Evolutionary conservation across 2,113 vertebrate species (phyloP).

Genomic region (Pomatorhinus ruficollis): DNA sequence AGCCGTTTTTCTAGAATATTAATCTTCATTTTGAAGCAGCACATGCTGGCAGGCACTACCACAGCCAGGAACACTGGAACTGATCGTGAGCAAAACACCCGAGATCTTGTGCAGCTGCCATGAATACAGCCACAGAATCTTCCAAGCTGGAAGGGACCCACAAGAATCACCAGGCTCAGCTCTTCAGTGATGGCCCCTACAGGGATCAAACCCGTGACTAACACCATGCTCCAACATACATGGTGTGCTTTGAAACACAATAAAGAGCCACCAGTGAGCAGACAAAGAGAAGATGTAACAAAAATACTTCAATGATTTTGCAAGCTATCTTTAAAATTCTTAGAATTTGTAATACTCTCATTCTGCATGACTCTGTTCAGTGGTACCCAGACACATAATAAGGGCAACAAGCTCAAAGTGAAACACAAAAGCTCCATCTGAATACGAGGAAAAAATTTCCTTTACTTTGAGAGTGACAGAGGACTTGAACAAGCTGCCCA

Average conservation of each 20-base stretch:
- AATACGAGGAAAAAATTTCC: neutral
- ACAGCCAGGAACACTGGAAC: neutral
- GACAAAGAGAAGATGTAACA: fast-evolving
- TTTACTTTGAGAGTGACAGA: neutral
- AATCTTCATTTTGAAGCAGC: neutral
- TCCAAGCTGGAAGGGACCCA: neutral
- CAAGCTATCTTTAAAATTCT: neutral
- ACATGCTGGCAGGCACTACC: neutral
- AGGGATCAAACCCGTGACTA: fast-evolving
- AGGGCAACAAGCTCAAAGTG: neutral
- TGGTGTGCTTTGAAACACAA: neutral
- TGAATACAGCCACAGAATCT: neutral
- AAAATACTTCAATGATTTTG: neutral
- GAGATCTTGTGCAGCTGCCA: neutral
- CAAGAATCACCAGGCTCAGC: neutral
- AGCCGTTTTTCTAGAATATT: neutral
- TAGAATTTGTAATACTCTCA: neutral
- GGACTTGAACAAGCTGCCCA: neutral
- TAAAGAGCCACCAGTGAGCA: neutral
- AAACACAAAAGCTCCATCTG: neutral
- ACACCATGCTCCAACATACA: neutral
- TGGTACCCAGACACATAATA: fast-evolving
- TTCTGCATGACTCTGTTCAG: neutral
- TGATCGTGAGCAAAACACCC: neutral
- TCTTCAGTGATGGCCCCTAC: neutral